Evolutionary conservation across 2,888 invertebrate species (phyloP), one percentile per base, ranked within the genome.

Genomic region (Nomada hirtipes): DNA sequence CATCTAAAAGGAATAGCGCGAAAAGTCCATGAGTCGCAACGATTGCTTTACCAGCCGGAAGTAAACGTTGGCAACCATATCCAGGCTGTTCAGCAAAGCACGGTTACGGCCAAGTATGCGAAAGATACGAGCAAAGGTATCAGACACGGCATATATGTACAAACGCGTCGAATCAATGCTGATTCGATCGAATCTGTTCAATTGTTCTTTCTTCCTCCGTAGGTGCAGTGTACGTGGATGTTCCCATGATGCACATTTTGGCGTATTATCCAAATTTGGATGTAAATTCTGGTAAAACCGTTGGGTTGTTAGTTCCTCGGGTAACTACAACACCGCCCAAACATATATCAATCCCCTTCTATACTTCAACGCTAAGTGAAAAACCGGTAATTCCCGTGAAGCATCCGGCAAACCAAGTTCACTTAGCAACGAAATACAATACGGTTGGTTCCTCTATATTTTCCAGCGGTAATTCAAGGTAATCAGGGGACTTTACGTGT

Each of bases 181-280:
- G 10, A 1, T 0, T 23, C n/a, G 0, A 29, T 26, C 9, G 2
- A 7, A 44, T 20, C 15, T 36, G 44, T 18, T 10, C 2, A 18
- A 20, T 13, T 20, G 0, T 10, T 23, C 3, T 26, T 29, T 9
- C 3, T 15, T 2, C 44, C 50, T 20, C 83, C 75, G 7, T 77
- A 93, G 93, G 88, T 42, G 75, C 84, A 44, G 76, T 90, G n/a
- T 93, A 91, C 84, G 81, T 92, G 23, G 91, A 92, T 61, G 85
- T 92, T 52, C 93, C 93, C 4, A 91, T 89, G 89, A 89, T 88
- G 67, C 92, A 93, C 57, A 79, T 92, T 13, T 76, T 92, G 57
- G 72, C 92, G 1, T 93, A 93, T 76, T 92, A 92, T 76, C 91
- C 91, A 18, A 88, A 91, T 79, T 83, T 91, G 53, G 85, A 71